Conservation (phyloP, 2,888 invertebrate species). For the Sericinus montela region DNA sequence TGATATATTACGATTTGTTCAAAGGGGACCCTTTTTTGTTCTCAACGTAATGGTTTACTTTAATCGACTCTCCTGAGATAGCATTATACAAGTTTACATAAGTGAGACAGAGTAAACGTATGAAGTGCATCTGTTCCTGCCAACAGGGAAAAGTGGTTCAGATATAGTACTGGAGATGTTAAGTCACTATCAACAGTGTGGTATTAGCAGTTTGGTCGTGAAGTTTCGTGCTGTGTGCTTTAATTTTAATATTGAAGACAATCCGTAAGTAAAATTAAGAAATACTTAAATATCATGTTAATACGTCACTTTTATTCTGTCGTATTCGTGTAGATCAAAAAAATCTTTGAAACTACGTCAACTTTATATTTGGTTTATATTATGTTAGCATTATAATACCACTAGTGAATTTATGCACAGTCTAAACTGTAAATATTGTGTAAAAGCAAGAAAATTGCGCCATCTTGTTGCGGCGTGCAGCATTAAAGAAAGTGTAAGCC, state of each 20-base stretch:
- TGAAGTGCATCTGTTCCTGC: conserved; percentile 64
- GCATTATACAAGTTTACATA: conserved; percentile 23
- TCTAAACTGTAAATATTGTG: background rate
- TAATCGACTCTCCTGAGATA: conserved; percentile 59
- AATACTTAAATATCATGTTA: too few species aligned
- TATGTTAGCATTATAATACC: too few species aligned
- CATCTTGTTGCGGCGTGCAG: background rate
- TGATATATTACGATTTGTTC: conserved; percentile 77
- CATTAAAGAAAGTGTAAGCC: background rate
- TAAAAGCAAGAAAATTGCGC: conserved; percentile 21
- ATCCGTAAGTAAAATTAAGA: too few species aligned
- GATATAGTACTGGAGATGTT: conserved; percentile 55
- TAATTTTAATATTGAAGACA: conserved; percentile 15
- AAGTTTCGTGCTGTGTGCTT: conserved; percentile 24
- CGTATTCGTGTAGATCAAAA: too few species aligned
- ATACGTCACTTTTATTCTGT: too few species aligned
- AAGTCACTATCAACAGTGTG: conserved; percentile 68
- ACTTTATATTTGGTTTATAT: too few species aligned
- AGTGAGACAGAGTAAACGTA: conserved; percentile 40
- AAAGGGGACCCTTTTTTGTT: conserved; percentile 79
- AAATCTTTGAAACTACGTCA: too few species aligned
- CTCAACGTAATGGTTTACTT: conserved; percentile 74
- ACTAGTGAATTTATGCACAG: too few species aligned
- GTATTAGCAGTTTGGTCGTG: conserved; percentile 47
- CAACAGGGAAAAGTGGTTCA: conserved; percentile 65